Evolutionary conservation across 30 jellyfish, hydroid and myxozoan genomes (phyloP).

Genomic region (Hydractinia symbiolongicarpus): DNA sequence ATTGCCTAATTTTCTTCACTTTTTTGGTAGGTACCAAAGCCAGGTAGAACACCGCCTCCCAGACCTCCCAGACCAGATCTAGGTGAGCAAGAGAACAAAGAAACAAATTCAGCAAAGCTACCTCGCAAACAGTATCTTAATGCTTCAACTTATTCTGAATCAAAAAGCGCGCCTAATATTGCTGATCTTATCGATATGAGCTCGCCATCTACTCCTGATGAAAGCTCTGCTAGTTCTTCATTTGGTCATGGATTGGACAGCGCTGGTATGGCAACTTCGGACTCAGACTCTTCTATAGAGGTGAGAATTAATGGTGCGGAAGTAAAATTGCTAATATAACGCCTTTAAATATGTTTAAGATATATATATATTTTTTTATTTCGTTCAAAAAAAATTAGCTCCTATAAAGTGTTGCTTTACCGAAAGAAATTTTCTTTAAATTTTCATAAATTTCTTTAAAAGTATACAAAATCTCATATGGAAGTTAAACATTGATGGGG

Average conservation of each 20-base stretch:
- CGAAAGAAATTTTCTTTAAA: too few species aligned
- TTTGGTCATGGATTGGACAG: background rate
- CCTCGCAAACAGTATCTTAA: slow-evolving; percentile 2
- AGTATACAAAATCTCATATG: too few species aligned
- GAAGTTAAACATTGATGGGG: too few species aligned
- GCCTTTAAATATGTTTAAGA: too few species aligned
- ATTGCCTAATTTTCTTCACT: background rate
- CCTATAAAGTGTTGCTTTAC: too few species aligned
- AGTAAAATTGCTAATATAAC: too few species aligned
- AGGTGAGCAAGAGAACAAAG: background rate
- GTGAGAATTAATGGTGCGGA: too few species aligned
- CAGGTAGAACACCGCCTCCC: slow-evolving; percentile 40
- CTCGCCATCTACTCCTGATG: background rate
- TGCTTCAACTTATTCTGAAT: background rate
- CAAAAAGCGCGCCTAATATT: slow-evolving; percentile 25
- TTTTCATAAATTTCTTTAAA: too few species aligned
- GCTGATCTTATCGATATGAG: slow-evolving; percentile 12
- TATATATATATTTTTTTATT: too few species aligned
- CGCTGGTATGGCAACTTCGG: too few species aligned
- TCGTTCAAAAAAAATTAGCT: too few species aligned
- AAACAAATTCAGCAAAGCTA: slow-evolving; percentile 5
- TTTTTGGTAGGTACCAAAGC: slow-evolving; percentile 9
- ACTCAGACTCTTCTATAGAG: too few species aligned
- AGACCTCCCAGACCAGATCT: slow-evolving; percentile 26
- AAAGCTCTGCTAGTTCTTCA: background rate